phyloP scores from a whole-genome alignment of 2,888 invertebrate species.

The Clepsis dumicolana region DNA sequence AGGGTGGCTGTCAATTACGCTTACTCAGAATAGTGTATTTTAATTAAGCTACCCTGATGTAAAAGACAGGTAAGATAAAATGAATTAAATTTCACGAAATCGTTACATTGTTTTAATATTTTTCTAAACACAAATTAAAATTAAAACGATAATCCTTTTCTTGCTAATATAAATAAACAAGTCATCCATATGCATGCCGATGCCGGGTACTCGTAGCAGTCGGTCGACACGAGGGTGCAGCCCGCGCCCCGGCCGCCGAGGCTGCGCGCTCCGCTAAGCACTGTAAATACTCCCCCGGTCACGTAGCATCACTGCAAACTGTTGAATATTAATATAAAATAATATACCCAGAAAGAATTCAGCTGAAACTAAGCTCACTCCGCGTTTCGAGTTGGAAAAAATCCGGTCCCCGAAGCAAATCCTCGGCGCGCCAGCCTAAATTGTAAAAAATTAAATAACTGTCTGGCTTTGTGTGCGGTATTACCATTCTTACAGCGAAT shows the following conservation, averaged over 20 bases:
- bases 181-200: conserved; percentile 61
- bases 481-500: conserved; percentile 28
- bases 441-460: conserved; percentile 50
- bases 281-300: conserved; percentile 80
- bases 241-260: conserved; percentile 54
- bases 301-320: conserved; percentile 78
- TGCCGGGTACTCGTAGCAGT: conserved; percentile 46
- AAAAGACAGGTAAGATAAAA: not conserved
- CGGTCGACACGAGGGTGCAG: conserved; percentile 50
- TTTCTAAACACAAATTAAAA: not conserved
- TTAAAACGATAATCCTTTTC: not conserved
- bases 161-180: not conserved
- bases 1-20: not conserved
- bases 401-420: conserved; percentile 49
- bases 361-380: conserved; percentile 58
- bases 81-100: not conserved
- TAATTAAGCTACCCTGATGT: not conserved
- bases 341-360: conserved; percentile 69
- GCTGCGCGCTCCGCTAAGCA: conserved; percentile 77
- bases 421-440: conserved; percentile 47
- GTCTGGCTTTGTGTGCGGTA: conserved; percentile 32
- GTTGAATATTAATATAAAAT: conserved; percentile 81
- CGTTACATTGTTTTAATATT: not conserved
- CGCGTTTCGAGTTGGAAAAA: conserved; percentile 59
- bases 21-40: not conserved